Conservation (phyloP, 2,797 vertebrate genomes). For the Gallinago nigripennis region DNA sequence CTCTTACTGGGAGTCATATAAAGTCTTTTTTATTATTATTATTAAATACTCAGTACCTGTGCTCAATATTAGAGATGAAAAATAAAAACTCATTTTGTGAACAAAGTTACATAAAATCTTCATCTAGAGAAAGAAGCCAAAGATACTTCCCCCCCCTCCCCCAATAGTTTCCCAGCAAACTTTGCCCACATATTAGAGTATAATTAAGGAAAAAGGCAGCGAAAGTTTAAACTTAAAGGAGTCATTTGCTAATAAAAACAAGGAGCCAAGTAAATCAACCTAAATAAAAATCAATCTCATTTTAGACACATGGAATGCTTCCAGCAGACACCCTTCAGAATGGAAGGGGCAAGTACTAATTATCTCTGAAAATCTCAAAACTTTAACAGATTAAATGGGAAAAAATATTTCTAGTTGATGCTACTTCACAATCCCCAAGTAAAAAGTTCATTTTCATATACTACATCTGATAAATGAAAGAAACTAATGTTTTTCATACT, state of each 20-base stretch:
- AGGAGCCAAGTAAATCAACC: not conserved
- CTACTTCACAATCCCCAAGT: not conserved
- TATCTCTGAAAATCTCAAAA: not conserved
- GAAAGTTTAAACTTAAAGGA: not conserved
- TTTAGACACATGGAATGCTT: not conserved
- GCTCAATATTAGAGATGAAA: not conserved
- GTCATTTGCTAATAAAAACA: not conserved
- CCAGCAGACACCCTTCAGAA: not conserved
- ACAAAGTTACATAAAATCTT: not conserved
- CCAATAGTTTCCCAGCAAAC: not conserved
- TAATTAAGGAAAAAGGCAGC: not conserved
- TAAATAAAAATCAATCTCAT: conserved; percentile 10
- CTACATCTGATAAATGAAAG: not conserved
- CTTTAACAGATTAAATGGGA: not conserved
- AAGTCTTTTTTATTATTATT: not conserved
- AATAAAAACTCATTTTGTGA: not conserved
- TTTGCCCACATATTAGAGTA: not conserved
- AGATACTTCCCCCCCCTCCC: not conserved
- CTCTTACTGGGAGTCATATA: not conserved
- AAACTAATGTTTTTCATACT: not conserved
- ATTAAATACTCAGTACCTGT: not conserved
- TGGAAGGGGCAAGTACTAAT: not conserved
- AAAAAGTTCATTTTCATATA: not conserved
- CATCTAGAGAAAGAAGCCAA: not conserved
- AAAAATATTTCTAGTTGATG: not conserved